A percentile compares a stretch with the other conserved stretches of the same genome.
phyloP scores from a whole-genome alignment of 2,888 invertebrate species.

The Oligia latruncula region DNA sequence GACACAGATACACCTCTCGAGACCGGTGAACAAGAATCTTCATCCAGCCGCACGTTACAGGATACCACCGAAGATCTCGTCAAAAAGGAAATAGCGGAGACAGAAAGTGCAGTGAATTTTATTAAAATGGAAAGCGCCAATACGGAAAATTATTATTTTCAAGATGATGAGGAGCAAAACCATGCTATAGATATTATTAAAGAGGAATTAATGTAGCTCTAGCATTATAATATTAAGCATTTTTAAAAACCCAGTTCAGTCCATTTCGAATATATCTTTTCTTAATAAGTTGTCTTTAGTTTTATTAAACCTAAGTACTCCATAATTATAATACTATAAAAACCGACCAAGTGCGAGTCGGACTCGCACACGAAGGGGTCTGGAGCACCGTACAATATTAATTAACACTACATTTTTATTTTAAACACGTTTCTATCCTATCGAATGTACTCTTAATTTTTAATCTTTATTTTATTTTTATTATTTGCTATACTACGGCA shows the following conservation, averaged over 20 bases:
- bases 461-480: no score
- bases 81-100: slow-evolving; percentile 36
- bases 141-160: slow-evolving; percentile 2
- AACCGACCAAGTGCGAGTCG: neutral
- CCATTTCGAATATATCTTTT: slow-evolving; percentile 25
- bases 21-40: slow-evolving; percentile 24
- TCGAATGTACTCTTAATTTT: no score
- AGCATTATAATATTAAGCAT: neutral
- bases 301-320: neutral
- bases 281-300: slow-evolving; percentile 7
- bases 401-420: no score
- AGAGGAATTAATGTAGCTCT: slow-evolving; percentile 16
- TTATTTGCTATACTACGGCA: no score
- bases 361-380: no score
- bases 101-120: slow-evolving; percentile 43
- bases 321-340: neutral
- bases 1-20: slow-evolving; percentile 7
- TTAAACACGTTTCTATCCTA: no score
- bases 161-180: slow-evolving; percentile 3
- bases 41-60: neutral
- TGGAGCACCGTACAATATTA: no score
- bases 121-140: slow-evolving; percentile 36
- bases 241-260: neutral
- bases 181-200: slow-evolving; percentile 12
- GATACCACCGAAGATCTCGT: neutral